phyloP scores from a whole-genome alignment of 2,113 vertebrate genomes.

The Elachura formosa region DNA sequence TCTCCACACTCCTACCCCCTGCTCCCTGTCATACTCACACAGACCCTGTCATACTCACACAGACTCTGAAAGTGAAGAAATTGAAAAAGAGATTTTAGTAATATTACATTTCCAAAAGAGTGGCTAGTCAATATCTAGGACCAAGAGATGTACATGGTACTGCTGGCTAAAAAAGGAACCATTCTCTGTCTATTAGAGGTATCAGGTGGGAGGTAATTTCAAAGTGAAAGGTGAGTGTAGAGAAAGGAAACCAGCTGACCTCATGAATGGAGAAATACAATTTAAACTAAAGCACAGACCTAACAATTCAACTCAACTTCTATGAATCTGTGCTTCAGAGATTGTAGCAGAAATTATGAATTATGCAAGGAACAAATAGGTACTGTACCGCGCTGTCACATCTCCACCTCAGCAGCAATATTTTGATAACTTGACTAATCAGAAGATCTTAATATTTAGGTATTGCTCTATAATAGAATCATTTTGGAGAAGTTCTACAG shows the following conservation, averaged over 20 bases:
- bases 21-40: neutral
- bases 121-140: neutral
- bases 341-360: neutral
- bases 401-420: neutral
- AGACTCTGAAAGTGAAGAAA: neutral
- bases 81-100: neutral
- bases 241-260: neutral
- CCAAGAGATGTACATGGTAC: neutral
- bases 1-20: rapidly evolving
- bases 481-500: neutral
- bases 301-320: neutral
- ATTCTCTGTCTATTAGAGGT: neutral
- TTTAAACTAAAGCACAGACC: neutral
- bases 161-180: neutral
- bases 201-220: neutral
- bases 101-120: neutral
- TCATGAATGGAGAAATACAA: neutral
- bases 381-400: neutral
- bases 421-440: neutral
- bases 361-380: neutral
- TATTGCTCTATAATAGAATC: neutral
- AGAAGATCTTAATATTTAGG: neutral
- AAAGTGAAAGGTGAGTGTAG: neutral
- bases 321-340: neutral
- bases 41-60: neutral